A percentile compares a stretch with the other conserved stretches of the same genome.
phyloP scores from a whole-genome alignment of 2,888 invertebrate genomes.

The Mechanitis messenoides region DNA sequence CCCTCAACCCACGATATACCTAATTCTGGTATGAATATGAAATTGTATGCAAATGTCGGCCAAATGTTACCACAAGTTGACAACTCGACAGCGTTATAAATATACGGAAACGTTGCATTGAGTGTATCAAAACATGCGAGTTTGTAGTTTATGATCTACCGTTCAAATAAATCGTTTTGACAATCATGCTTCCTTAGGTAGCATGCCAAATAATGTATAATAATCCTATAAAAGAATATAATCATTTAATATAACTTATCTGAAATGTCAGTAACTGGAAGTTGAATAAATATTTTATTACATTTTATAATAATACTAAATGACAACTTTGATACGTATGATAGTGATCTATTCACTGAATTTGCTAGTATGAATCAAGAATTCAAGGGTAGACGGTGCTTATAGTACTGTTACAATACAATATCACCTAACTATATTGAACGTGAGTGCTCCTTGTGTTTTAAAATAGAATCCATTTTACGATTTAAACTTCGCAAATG shows the following conservation, averaged over 20 bases:
- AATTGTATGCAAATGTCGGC: conserved; percentile 68
- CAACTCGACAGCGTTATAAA: conserved; percentile 65
- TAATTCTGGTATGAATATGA: conserved; percentile 72
- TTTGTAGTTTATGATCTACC: conserved; percentile 54
- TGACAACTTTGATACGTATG: conserved; percentile 16
- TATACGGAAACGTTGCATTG: conserved; percentile 58
- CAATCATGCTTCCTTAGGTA: conserved; percentile 36
- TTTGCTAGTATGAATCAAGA: conserved; percentile 29
- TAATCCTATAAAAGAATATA: conserved; percentile 5
- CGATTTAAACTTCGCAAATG: conserved; percentile 60
- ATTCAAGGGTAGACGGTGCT: conserved; percentile 44
- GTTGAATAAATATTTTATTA: not conserved
- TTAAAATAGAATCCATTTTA: conserved; percentile 70
- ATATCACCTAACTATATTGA: conserved; percentile 65
- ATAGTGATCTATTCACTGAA: conserved; percentile 37
- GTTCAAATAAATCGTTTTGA: conserved; percentile 63
- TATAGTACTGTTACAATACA: conserved; percentile 52
- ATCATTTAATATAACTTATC: conserved; percentile 3
- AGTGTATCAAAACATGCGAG: conserved; percentile 62
- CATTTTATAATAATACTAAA: conserved; percentile 17
- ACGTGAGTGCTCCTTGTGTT: conserved; percentile 59
- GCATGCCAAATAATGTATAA: conserved; percentile 20
- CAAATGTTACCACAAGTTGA: conserved; percentile 64
- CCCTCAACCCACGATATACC: conserved; percentile 44
- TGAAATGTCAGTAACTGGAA: not conserved